A percentile compares a stretch with the other conserved stretches of the same genome.
phyloP scores from a whole-genome alignment of 2,113 vertebrate genomes.

The Falco punctatus region DNA sequence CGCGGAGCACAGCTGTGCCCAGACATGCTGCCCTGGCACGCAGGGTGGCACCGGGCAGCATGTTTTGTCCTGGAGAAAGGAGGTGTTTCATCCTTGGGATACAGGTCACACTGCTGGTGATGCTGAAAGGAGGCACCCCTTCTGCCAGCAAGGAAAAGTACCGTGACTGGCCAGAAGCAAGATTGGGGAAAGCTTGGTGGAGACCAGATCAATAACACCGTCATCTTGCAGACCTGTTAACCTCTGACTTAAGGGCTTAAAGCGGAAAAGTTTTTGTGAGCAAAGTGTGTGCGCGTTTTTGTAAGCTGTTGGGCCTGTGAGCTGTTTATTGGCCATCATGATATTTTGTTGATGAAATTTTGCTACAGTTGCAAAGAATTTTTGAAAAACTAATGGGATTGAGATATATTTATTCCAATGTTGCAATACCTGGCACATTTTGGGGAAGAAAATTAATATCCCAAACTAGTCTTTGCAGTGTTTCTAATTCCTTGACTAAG shows the following conservation, averaged over 20 bases:
- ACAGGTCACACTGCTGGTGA: background rate
- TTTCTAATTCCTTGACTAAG: slow-evolving; percentile 51
- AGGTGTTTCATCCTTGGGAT: fast-evolving
- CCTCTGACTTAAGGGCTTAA: background rate
- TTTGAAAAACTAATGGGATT: background rate
- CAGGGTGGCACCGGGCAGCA: fast-evolving
- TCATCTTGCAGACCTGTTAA: background rate
- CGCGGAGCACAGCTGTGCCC: fast-evolving
- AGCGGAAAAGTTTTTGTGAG: background rate
- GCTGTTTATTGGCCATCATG: background rate
- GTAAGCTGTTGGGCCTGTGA: background rate
- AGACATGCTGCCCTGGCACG: fast-evolving
- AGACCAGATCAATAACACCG: fast-evolving
- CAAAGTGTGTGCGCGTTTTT: background rate
- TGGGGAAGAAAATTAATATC: slow-evolving; percentile 14
- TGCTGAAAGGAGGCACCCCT: background rate
- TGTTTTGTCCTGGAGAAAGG: background rate
- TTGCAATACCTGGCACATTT: slow-evolving; percentile 35
- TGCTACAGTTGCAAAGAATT: slow-evolving; percentile 15
- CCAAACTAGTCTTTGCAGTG: slow-evolving; percentile 17
- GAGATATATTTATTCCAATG: slow-evolving; percentile 30
- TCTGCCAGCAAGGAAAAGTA: background rate
- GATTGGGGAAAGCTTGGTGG: background rate
- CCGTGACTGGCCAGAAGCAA: background rate
- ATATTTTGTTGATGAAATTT: background rate